Evolutionary conservation across 2,113 vertebrate genomes (phyloP), one percentile per base, ranked within the genome.

Genomic region (Urocynchramus pylzowi): DNA sequence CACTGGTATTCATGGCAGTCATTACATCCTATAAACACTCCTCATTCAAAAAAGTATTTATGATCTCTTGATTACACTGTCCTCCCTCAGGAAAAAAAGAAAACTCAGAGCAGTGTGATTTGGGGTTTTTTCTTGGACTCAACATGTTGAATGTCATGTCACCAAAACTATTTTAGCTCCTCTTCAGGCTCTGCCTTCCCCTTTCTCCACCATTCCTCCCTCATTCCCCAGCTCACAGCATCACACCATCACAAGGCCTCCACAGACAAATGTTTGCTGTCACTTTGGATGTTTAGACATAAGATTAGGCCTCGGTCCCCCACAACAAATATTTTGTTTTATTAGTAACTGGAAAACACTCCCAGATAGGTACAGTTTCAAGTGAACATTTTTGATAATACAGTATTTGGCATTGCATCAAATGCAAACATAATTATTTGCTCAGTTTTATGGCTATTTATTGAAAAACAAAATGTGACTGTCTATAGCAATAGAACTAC

Each of bases 341-440:
- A 61, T 70, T 78, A 81, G 54, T 54, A 78, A 52, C 28, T 63
- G 47, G 52, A 67, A 93, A 92, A 31, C 11, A 39, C 13, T 70
- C 35, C 49, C 44, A 47, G 10, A 63, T 18, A 42, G 23, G 47
- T 26, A 18, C 19, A 73, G 54, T 37, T 93, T 67, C 54, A 49
- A 61, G 21, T 8, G 19, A 73, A 45, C 11, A 14, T 86, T 92
- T 95, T 24, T 59, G 35, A 84, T 70, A 50, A 67, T 15, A n/a
- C 11, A 68, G 5, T 57, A 75, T 67, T 82, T 78, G 74, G 21
- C 15, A 67, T 1, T 54, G 63, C 10, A 68, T 60, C 30, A 89
- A 93, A 82, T 68, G 49, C 44, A 91, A 94, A 95, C 13, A 60
- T 70, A 42, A 60, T 68, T 89, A 68, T 91, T 89, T 84, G 49